These are phyloP conservation scores for Mohoua ochrocephala DNA, from an alignment of 2,113 vertebrate species.

Conservation along the genomic window DNA sequence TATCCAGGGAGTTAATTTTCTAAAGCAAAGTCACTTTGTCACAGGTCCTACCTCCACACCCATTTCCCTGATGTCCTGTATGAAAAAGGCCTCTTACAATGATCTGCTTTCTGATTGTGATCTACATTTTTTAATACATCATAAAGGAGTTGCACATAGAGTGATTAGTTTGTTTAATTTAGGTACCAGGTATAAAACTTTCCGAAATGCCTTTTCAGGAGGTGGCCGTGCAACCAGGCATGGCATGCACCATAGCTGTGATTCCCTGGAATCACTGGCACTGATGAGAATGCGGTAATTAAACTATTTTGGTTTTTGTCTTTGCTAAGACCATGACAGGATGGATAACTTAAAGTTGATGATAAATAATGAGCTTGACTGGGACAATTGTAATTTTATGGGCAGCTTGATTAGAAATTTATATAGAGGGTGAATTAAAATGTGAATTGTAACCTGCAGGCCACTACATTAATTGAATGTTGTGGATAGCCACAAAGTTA, in stretches of 20 bases:
- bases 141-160: neutral
- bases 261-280: neutral
- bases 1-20: neutral
- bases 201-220: neutral
- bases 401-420: neutral
- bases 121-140: neutral
- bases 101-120: neutral
- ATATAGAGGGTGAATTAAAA: neutral
- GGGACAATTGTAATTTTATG: neutral
- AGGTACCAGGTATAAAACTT: neutral
- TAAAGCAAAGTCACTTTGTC: neutral
- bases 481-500: neutral
- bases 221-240: neutral
- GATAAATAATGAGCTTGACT: neutral
- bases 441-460: neutral
- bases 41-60: neutral
- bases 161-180: neutral
- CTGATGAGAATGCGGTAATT: neutral
- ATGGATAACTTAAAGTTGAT: neutral
- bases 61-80: neutral
- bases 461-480: neutral
- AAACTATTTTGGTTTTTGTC: neutral
- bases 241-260: neutral
- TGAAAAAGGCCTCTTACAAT: neutral
- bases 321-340: neutral